Evolutionary conservation across 2,888 invertebrate species (phyloP), one percentile per base, ranked within the genome.

Genomic region (Watsonalla binaria): DNA sequence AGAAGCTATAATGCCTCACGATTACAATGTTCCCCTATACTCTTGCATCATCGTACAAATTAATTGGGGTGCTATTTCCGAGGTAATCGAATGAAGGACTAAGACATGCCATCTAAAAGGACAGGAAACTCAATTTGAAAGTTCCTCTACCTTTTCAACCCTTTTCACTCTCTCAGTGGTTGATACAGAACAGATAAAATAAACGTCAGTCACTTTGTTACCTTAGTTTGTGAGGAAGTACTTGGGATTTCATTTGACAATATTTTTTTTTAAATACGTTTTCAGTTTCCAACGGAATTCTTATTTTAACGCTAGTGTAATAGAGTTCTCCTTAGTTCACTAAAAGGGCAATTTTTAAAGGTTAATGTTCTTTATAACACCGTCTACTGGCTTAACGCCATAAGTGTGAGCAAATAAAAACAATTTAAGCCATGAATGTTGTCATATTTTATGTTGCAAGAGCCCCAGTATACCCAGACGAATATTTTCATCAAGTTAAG

Each of bases 121-220:
- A 52, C 59, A 60, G 59, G 57, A 71, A 67, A 62, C 61, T 67
- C 68, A 75, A 74, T 76, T 70, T 56, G 57, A 66, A 74, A 75
- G 66, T 75, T 73, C 67, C 61, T 47, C 54, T 65, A 63, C 65
- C 68, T 70, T 70, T 62, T 70, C 67, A 66, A 66, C 66, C 63
- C 66, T 65, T 68, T 71, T 67, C 42, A 42, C 42, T 42, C 9
- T 11, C 11, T 11, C 11, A 8, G 8, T 5, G 11, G 42, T 42
- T 42, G 42, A 42, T 42, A 11, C 11, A 6, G 42, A 42, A 42
- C 11, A 11, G 42, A 42, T 6, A 42, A 42, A 42, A 42, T 42
- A 2, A 2, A 42, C 1, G 9, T 42, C 5, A 11, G 8, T 42
- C 11, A 5, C 0, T n/a, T n/a, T 5, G 42, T 42, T 37, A 37